phyloP scores from a whole-genome alignment of 2,888 invertebrate species.

The Mesorhabditis belari region DNA sequence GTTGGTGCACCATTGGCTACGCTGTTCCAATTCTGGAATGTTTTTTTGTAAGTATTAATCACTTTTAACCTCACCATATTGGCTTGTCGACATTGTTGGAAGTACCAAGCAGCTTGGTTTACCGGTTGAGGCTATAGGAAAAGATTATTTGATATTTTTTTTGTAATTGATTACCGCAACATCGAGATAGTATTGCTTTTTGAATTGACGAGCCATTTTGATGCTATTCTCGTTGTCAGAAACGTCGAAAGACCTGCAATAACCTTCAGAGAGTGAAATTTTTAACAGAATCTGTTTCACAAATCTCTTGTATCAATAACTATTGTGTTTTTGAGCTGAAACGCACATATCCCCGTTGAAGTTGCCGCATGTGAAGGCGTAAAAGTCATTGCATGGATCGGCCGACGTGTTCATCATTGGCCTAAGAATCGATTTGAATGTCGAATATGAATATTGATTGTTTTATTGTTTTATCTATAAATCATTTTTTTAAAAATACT shows the following conservation, averaged over 20 bases:
- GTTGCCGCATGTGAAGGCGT: conserved; percentile 30
- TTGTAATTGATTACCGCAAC: conserved; percentile 7
- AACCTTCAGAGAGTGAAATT: too few species aligned
- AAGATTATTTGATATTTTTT: not conserved
- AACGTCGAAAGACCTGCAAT: conserved; percentile 26
- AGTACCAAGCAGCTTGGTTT: conserved; percentile 20
- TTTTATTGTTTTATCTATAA: not conserved
- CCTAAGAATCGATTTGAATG: conserved; percentile 7
- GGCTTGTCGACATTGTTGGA: conserved; percentile 12
- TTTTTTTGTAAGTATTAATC: too few species aligned
- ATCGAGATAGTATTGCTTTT: conserved; percentile 12
- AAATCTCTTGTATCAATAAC: too few species aligned
- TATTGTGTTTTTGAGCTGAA: too few species aligned
- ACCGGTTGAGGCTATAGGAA: conserved; percentile 24
- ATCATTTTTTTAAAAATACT: conserved; percentile 8
- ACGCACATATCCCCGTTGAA: conserved; percentile 6
- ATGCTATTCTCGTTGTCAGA: conserved; percentile 19
- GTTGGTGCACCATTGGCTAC: conserved; percentile 18
- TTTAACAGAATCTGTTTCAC: too few species aligned
- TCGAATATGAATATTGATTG: not conserved
- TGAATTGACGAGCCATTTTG: conserved; percentile 17
- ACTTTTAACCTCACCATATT: too few species aligned
- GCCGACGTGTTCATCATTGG: conserved; percentile 19
- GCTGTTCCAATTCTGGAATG: too few species aligned
- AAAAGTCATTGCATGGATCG: conserved; percentile 41